These are phyloP conservation scores for Oryzias curvinotus DNA, from an alignment of 2,113 vertebrate species.

Conservation along the genomic window DNA sequence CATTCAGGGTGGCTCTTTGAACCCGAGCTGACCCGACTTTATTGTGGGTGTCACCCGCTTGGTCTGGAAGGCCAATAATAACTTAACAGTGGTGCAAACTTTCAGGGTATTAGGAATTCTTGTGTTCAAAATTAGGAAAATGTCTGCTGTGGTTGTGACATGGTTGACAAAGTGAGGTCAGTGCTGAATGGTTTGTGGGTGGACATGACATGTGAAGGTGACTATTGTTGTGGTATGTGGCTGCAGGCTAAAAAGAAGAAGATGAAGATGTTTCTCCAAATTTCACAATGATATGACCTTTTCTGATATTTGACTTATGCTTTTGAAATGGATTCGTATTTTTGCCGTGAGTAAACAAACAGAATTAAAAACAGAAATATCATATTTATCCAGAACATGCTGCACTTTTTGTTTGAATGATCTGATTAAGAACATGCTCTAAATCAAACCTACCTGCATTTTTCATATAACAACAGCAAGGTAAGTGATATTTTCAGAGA, in stretches of 20 bases:
- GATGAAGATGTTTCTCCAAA: conserved; percentile 27
- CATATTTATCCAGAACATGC: neutral
- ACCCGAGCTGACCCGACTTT: conserved; percentile 48
- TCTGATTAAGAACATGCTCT: conserved; percentile 3
- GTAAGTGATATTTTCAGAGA: conserved; percentile 65
- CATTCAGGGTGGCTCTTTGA: conserved; percentile 65
- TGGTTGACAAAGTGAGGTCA: conserved; percentile 44
- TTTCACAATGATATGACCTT: conserved; percentile 7
- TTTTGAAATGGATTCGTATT: neutral
- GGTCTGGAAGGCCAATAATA: conserved; percentile 58
- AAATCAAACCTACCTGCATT: conserved; percentile 20
- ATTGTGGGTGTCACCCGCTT: conserved; percentile 62
- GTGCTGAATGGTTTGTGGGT: conserved; percentile 53
- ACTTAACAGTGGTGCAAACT: conserved; percentile 58
- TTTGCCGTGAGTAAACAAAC: neutral
- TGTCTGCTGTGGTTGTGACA: conserved; percentile 46
- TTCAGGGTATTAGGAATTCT: conserved; percentile 52
- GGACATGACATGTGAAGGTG: conserved; percentile 62
- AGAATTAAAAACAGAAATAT: neutral
- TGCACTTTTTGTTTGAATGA: neutral
- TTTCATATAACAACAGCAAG: conserved; percentile 54
- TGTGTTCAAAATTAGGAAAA: conserved; percentile 42
- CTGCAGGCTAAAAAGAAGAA: conserved; percentile 40
- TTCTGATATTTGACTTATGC: neutral
- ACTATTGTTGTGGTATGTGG: conserved; percentile 41